Conservation (phyloP, 2,113 vertebrate genomes). For the Antechinus stuartii region DNA sequence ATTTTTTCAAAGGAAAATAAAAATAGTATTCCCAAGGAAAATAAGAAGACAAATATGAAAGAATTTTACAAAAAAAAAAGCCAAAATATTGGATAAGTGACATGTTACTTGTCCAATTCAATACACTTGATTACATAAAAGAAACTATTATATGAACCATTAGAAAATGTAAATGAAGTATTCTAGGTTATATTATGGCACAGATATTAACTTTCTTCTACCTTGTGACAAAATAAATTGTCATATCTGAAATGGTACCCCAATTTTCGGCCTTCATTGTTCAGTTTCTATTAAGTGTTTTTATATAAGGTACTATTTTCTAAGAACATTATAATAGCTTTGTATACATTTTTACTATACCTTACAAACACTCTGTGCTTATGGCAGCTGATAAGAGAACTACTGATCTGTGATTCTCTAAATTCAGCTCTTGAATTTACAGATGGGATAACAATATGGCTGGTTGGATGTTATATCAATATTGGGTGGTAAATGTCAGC, state of each 20-base stretch:
- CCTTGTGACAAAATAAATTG: slow-evolving; percentile 52
- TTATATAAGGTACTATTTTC: slow-evolving; percentile 7
- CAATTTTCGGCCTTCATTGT: slow-evolving; percentile 41
- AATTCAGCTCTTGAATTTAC: slow-evolving; percentile 24
- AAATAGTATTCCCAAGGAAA: neutral
- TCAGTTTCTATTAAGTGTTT: slow-evolving; percentile 58
- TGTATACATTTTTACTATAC: slow-evolving; percentile 15
- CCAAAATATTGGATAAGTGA: neutral
- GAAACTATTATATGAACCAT: slow-evolving; percentile 42
- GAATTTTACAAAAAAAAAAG: neutral
- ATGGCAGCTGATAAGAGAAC: slow-evolving; percentile 25
- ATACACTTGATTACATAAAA: slow-evolving; percentile 36
- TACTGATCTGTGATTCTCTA: slow-evolving; percentile 46
- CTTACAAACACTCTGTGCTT: slow-evolving; percentile 7
- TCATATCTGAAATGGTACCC: slow-evolving; percentile 40
- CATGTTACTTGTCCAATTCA: neutral
- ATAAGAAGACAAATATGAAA: neutral
- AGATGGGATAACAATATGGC: slow-evolving; percentile 41
- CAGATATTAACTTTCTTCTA: slow-evolving; percentile 48
- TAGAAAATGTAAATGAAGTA: slow-evolving; percentile 49
- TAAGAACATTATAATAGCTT: slow-evolving; percentile 26
- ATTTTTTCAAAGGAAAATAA: neutral
- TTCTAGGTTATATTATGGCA: slow-evolving; percentile 11
- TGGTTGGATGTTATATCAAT: slow-evolving; percentile 33
- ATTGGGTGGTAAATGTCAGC: slow-evolving; percentile 10